Evolutionary conservation across 2,888 invertebrate species (phyloP), one percentile per base, ranked within the genome.

Genomic region (Thereva nobilitata): DNA sequence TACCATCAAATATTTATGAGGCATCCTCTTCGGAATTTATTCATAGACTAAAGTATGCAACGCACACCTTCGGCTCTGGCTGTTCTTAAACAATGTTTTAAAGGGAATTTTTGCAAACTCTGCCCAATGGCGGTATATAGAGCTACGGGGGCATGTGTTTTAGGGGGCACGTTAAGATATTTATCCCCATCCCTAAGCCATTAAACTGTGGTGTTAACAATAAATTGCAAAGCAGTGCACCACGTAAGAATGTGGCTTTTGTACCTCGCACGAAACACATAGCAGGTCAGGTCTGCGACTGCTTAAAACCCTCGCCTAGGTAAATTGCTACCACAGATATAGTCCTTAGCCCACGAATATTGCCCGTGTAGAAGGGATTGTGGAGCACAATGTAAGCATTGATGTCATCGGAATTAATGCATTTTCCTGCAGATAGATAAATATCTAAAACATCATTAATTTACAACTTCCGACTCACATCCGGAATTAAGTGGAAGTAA

Each of bases 21-120:
- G 45, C 35, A 23, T 47, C 38, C 47, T 9, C n/a, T 37, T 7
- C 10, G 47, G 35, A 47, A 59, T 59, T 59, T 59, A 59, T 59
- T 59, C 57, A 59, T 59, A 59, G 47, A 59, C 47, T 37, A 38
- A 59, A 59, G 38, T 59, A 47, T 59, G 45, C 57, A 59, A 12
- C 23, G 37, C 57, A 35, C 23, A 23, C 23, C 23, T 23, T 23
- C 23, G 23, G 23, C 23, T 23, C 23, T 23, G 23, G 23, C 23
- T 23, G 23, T 23, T 23, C 23, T 23, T 23, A 23, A 23, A 23
- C 23, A 23, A 23, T 23, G 23, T 23, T 23, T 23, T 23, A 23
- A 23, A 23, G 23, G 23, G 23, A 23, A 23, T 23, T 23, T 23
- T 23, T 23, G 23, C 23, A 23, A 23, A 23, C 23, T 23, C 23